Conservation (phyloP, 2,888 invertebrate genomes). For the Autographa gamma region DNA sequence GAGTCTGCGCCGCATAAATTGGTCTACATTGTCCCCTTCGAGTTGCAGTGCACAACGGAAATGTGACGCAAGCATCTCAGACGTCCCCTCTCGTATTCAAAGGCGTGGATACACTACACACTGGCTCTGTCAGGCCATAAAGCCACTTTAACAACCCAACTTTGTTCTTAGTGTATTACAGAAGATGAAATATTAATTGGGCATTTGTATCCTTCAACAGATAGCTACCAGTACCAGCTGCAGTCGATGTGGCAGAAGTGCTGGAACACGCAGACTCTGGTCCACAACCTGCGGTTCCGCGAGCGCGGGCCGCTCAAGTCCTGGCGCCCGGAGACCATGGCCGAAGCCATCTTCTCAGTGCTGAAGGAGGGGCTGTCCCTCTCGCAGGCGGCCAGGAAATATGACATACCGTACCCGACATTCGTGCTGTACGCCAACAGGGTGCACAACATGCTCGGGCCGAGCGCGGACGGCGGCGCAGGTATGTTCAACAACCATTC, state of each 20-base stretch:
- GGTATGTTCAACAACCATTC: constrained; percentile 87
- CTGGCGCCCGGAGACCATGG: constrained; percentile 98
- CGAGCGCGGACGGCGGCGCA: constrained; percentile 96
- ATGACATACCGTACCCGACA: constrained; percentile 98
- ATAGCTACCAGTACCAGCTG: constrained; percentile 98
- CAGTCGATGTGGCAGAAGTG: constrained; percentile 99
- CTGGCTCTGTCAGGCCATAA: neutral
- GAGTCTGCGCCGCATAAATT: neutral
- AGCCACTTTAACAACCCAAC: too few species aligned
- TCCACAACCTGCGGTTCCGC: constrained; percentile 96
- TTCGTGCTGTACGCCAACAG: constrained; percentile 97
- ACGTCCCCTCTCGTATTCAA: neutral
- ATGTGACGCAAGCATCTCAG: constrained; percentile 1
- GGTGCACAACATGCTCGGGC: constrained; percentile 98
- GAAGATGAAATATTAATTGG: constrained; percentile 58
- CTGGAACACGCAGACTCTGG: constrained; percentile 97
- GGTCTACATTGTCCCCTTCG: neutral
- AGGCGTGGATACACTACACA: neutral
- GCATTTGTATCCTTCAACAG: constrained; percentile 90
- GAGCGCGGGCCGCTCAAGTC: constrained; percentile 97
- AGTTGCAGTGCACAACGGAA: neutral
- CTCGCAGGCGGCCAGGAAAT: constrained; percentile 97
- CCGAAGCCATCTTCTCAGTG: constrained; percentile 97
- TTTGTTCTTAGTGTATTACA: too few species aligned
- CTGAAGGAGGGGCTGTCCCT: constrained; percentile 96